Base-by-base conservation (phyloP, 2,797 vertebrate genomes). In the Sibirionetta formosa region DNA sequence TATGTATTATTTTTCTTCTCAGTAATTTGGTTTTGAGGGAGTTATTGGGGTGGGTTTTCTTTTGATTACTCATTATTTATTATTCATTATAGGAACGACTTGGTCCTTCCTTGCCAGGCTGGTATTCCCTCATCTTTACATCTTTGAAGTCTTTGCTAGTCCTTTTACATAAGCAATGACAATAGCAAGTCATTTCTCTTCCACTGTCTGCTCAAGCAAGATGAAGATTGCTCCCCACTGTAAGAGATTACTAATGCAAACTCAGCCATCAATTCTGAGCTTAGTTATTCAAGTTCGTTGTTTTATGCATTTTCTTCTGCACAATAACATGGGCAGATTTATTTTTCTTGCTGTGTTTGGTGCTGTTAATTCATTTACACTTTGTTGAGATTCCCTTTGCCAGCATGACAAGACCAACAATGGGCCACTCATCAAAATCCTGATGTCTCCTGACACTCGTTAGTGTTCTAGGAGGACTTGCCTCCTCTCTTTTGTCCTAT, bases 361-460 rank as follows among this genome's bases (percentile, higher is more conserved):
- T 68, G 33, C 51, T 1, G 0, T 19, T 18, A 29, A 22, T 54
- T 2, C 4, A 46, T 10, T 89, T 36, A 22, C 42, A 53, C n/a
- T 68, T 90, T 84, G 46, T 48, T 66, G 57, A 50, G 68, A 5
- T 3, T 88, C 53, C 48, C 80, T 94, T 90, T 88, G 81, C 60
- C 38, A 72, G 26, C 15, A n/a, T 48, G 61, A 53, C 38, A 54
- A 75, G 58, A 82, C 82, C 71, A 76, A 2, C 1, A 5, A 63
- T 31, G 26, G 31, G 48, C 44, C 17, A 4, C 61, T 66, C n/a
- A 5, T 65, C 71, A 71, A 79, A 86, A n/a, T 23, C 38, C n/a
- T n/a, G 51, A 61, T 23, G 4, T 66, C n/a, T 69, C 75, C 36
- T 40, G 38, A 53, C 33, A 19, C 56, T 73, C 53, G 2, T 40